Conservation (phyloP, 2,888 invertebrate species). For the Sthenelais limicola region DNA sequence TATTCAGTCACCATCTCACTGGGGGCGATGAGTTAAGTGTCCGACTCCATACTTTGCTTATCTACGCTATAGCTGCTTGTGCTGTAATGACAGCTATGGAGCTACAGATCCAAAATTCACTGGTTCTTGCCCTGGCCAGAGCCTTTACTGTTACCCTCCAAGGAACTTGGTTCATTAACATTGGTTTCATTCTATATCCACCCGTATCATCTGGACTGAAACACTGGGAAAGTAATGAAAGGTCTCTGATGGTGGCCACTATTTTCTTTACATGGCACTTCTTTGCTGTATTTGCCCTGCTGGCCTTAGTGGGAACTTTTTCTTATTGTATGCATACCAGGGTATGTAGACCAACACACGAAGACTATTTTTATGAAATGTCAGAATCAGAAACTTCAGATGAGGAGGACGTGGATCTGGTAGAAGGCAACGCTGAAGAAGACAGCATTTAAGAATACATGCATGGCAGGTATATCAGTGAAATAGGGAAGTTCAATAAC, state of each 20-base stretch:
- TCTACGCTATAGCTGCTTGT: conserved; percentile 64
- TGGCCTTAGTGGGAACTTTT: not conserved
- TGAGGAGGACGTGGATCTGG: too few species aligned
- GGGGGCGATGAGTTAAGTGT: conserved; percentile 60
- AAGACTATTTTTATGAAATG: conserved; percentile 13
- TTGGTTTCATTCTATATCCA: conserved; percentile 71
- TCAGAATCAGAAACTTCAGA: too few species aligned
- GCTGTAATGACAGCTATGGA: conserved; percentile 62
- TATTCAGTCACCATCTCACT: conserved; percentile 71
- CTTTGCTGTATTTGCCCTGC: not conserved
- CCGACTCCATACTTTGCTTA: conserved; percentile 70
- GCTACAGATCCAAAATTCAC: conserved; percentile 59
- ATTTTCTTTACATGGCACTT: conserved; percentile 32
- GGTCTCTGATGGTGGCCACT: not conserved
- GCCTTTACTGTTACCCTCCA: conserved; percentile 69
- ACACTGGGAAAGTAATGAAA: conserved; percentile 22
- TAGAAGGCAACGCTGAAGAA: too few species aligned
- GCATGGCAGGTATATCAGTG: too few species aligned
- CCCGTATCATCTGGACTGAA: conserved; percentile 55
- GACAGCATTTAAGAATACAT: too few species aligned
- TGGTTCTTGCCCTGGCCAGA: conserved; percentile 61
- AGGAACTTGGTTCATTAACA: conserved; percentile 72
- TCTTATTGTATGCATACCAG: not conserved
- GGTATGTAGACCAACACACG: not conserved
- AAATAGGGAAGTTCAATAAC: too few species aligned